Evolutionary conservation across 2,113 vertebrate species (phyloP).

Genomic region (Rhodinocichla rosea): DNA sequence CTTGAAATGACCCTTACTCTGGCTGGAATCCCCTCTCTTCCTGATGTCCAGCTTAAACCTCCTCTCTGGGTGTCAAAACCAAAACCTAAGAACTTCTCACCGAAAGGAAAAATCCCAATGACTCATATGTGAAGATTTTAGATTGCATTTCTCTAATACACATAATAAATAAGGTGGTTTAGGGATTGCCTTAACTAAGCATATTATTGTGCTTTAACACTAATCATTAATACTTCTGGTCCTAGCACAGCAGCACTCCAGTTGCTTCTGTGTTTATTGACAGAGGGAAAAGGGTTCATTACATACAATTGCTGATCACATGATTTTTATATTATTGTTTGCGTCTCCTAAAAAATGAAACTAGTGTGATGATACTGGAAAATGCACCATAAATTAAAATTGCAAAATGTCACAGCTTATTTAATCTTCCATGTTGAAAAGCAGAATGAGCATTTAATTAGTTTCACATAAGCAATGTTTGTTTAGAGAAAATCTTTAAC

Average conservation of each 20-base stretch:
- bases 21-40: not conserved
- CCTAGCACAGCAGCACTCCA: not conserved
- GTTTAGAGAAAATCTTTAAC: not conserved
- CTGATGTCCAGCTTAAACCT: not conserved
- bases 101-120: not conserved
- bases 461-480: not conserved
- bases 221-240: not conserved
- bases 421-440: not conserved
- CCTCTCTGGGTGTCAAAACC: not conserved
- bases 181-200: not conserved
- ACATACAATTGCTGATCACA: not conserved
- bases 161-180: not conserved
- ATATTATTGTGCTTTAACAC: not conserved
- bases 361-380: not conserved
- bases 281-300: not conserved
- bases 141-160: not conserved
- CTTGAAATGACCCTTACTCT: not conserved
- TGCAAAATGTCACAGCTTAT: not conserved
- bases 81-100: not conserved
- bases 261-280: not conserved
- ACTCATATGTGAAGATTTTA: not conserved
- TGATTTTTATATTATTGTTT: not conserved
- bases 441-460: not conserved
- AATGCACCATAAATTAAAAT: not conserved
- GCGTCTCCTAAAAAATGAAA: not conserved